Evolutionary conservation across 2,888 invertebrate species (phyloP).

Genomic region (Caenorhabditis virilis): DNA sequence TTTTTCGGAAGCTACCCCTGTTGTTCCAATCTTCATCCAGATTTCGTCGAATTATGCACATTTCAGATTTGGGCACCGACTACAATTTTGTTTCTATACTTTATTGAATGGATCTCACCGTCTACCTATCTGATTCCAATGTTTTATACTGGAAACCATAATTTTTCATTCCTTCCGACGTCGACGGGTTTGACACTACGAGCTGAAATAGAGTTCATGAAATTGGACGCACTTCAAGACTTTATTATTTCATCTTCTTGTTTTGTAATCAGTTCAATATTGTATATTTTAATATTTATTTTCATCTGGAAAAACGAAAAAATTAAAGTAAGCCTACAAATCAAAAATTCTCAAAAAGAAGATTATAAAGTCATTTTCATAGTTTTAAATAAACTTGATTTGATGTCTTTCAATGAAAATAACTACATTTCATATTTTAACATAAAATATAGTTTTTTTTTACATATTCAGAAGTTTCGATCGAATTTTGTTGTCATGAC

Average conservation of each 20-base stretch:
- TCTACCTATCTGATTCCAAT: conserved; percentile 4
- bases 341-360: no score
- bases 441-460: no score
- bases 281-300: conserved; percentile 2
- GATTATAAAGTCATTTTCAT: not conserved
- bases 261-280: conserved; percentile 3
- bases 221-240: conserved; percentile 27
- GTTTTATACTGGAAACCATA: conserved; percentile 31
- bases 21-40: not conserved
- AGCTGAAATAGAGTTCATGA: conserved; percentile 16
- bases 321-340: no score
- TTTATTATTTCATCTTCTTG: conserved; percentile 13
- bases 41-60: not conserved
- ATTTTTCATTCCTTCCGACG: conserved; percentile 13
- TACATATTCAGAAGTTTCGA: no score
- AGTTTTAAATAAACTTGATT: not conserved
- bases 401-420: no score
- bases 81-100: conserved; percentile 9
- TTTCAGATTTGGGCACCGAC: conserved; percentile 23
- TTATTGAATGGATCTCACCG: conserved; percentile 9
- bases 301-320: conserved; percentile 7
- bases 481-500: no score
- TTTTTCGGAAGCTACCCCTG: no score
- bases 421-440: no score
- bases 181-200: conserved; percentile 6